Evolutionary conservation across 2,113 vertebrate genomes (phyloP).

Genomic region (Dissostichus mawsoni): DNA sequence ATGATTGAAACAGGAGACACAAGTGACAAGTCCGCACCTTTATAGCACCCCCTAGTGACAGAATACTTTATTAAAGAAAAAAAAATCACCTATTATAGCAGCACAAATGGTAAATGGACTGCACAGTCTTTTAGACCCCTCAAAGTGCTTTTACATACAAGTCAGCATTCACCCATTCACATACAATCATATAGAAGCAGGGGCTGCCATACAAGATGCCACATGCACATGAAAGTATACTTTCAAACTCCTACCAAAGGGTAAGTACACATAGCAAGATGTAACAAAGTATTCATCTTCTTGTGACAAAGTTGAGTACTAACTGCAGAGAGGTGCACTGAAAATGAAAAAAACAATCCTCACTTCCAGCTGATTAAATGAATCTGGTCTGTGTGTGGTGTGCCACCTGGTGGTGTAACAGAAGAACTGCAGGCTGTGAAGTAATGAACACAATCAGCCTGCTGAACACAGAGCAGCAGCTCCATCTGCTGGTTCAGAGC

Average conservation of each 20-base stretch:
- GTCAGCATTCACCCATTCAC: no score
- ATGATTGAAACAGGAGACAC: not conserved
- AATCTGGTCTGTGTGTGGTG: not conserved
- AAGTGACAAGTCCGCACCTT: not conserved
- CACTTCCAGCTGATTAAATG: not conserved
- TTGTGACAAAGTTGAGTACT: no score
- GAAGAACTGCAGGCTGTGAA: constrained; percentile 1
- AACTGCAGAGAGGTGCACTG: not conserved
- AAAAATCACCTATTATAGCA: not conserved
- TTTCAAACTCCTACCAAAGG: not conserved
- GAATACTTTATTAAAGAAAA: not conserved
- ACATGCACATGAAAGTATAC: no score
- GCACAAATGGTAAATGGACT: no score
- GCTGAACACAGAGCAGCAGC: not conserved
- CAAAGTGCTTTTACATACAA: no score
- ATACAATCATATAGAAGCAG: no score
- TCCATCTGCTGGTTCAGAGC: constrained; percentile 22
- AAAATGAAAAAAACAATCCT: not conserved
- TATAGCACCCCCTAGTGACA: not conserved
- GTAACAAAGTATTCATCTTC: not conserved
- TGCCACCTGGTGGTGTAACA: constrained; percentile 30
- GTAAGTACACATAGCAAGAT: not conserved
- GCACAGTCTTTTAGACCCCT: no score
- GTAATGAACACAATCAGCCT: fast-evolving
- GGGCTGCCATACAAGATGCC: no score